Base-by-base conservation (phyloP, 2,888 invertebrate genomes). In the Abrostola triplasia region DNA sequence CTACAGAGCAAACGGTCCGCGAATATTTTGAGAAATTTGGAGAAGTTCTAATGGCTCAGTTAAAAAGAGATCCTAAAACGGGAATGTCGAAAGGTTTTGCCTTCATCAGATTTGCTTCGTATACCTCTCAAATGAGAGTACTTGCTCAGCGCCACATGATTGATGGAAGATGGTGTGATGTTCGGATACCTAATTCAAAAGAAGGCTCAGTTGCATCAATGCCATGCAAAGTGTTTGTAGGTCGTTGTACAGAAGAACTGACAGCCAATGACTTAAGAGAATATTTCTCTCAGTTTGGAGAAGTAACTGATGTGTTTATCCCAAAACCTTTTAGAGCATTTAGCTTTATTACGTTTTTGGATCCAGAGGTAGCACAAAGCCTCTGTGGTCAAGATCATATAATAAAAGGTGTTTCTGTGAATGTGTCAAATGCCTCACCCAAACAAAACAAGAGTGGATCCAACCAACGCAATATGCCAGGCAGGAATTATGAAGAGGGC, bases 61-160 rank as follows among this genome's bases (percentile, higher is more conserved):
- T 99, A 11, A 99, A 99, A 90, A 97, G 98, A 92, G 98, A 99
- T 91, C 96, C 97, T 9, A 95, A 96, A 90, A 98, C 98, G 38
- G 98, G 99, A 51, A 98, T 99, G 91, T 99, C 99, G 0, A 99
- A 99, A 94, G 99, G 99, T 59, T 99, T 99, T 93, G 99, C 99
- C 70, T 99, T 99, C 91, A 98, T 99, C 73, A 95, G 99, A 80
- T 99, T 99, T 95, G 97, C 97, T 61, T 98, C 98, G 75, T 98
- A 99, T 89, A 98, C 99, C 83, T 97, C 98, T 62, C 99, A 99
- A 92, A 97, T 98, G 95, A 96, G 98, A 87, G 99, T 99, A 51
- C 95, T 99, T 73, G 97, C 98, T 8, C 98, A 98, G 88, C 96
- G 99, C 76, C 99, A 99, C 92, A 97, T 99, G 96, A 99, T 99